Base-by-base conservation (phyloP, 2,113 vertebrate species). In the Chaetura pelagica region DNA sequence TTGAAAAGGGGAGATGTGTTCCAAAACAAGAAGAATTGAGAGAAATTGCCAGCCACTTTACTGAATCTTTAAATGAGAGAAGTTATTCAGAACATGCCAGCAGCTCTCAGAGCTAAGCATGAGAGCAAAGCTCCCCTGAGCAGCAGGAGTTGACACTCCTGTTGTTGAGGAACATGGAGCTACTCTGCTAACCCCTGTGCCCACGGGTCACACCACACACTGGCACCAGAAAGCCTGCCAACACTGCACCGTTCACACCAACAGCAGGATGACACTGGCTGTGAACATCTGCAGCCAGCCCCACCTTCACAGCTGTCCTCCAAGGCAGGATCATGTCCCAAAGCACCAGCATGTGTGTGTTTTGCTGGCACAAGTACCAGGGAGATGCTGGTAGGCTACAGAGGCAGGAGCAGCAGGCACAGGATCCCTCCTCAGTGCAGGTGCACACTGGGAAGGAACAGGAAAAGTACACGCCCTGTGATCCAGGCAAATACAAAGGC, bases 21-120 rank as follows among this genome's bases (percentile, higher is more conserved):
- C 46, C 48, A 68, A 72, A 49, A 12, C 19, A 66, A 44, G 35
- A 42, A 66, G 40, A 64, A 81, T 3, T 58, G 15, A 58, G n/a
- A 5, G 3, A 34, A 59, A 7, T 4, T 11, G 22, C 46, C 35
- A 52, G 64, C 5, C 29, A 52, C 35, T 55, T 57, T 51, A 49
- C 24, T 17, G 32, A 52, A 6, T 21, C 63, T 52, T 84, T 54
- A 62, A 32, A 52, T 4, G 7, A 55, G 7, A 72, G n/a, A 46
- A 42, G 18, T 62, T 80, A 48, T 14, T 23, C 38, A 34, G 44
- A 62, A 54, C 4, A 21, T 2, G 5, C 19, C 63, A 77, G 48
- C 63, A 58, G 23, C 18, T 58, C n/a, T 66, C 24, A 1, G 1
- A 81, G 42, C 0, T 0, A 71, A 11, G 30, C 1, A 0, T 26